These are phyloP conservation scores for Orthosia cruda DNA, from an alignment of 2,888 invertebrate genomes.

Conservation along the genomic window DNA sequence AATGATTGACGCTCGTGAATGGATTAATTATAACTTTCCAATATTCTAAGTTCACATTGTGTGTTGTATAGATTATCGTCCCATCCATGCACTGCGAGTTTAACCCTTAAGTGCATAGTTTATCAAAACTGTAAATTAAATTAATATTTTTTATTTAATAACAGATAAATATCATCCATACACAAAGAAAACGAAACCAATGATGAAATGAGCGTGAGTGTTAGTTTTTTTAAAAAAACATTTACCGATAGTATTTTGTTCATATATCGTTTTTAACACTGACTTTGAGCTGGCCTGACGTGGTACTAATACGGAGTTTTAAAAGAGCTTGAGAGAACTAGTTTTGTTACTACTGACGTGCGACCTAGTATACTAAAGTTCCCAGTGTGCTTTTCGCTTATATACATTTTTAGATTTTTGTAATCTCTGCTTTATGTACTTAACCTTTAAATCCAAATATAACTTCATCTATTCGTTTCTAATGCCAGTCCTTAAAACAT, in stretches of 20 bases:
- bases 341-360: no score
- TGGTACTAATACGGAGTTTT: no score
- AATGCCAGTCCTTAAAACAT: slow-evolving; percentile 11
- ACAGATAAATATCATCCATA: not conserved
- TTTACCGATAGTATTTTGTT: not conserved
- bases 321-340: no score
- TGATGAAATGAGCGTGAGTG: not conserved
- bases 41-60: slow-evolving; percentile 18
- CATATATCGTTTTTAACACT: not conserved
- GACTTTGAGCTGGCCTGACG: no score
- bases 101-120: not conserved
- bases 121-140: no score
- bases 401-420: slow-evolving; percentile 2
- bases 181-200: not conserved
- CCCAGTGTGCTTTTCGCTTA: slow-evolving; percentile 23
- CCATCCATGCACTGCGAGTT: not conserved
- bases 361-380: not conserved
- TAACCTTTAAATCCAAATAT: slow-evolving; percentile 14
- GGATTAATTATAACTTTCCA: not conserved
- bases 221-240: not conserved
- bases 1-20: not conserved
- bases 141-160: no score
- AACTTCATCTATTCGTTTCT: slow-evolving; percentile 15
- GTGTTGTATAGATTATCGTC: slow-evolving; percentile 5
- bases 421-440: not conserved